Percentiles rank a stretch among this genome's conserved stretches.
phyloP scores from a whole-genome alignment of 2,113 vertebrate species.

The Dendrocopos noguchii region DNA sequence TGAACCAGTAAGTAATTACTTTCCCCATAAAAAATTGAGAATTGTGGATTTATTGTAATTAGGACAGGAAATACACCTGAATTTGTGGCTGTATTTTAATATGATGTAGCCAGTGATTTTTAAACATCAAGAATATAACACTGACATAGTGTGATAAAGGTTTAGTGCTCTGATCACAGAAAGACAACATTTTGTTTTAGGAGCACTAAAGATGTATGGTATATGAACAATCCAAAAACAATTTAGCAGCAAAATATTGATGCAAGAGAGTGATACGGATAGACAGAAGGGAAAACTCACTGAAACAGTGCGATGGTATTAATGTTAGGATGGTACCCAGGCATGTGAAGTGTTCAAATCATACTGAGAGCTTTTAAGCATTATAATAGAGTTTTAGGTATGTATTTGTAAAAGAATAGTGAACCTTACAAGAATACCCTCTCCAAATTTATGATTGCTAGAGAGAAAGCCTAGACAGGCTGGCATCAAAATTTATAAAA shows the following conservation, averaged over 20 bases:
- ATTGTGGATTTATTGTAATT: neutral
- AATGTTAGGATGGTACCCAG: neutral
- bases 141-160: neutral
- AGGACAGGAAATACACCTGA: neutral
- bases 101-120: neutral
- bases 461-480: neutral
- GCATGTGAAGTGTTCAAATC: neutral
- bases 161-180: neutral
- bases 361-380: neutral
- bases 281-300: neutral
- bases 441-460: neutral
- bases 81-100: neutral
- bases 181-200: neutral
- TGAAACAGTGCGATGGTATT: neutral
- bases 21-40: neutral
- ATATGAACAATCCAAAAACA: neutral
- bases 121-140: neutral
- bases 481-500: neutral
- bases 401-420: neutral
- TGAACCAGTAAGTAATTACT: conserved; percentile 89
- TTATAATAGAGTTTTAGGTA: neutral
- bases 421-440: neutral
- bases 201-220: neutral
- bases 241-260: neutral
- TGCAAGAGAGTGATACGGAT: neutral